These are phyloP conservation scores for Scaptomyza caliginosa DNA, from an alignment of 2,888 invertebrate species.

Conservation along the genomic window DNA sequence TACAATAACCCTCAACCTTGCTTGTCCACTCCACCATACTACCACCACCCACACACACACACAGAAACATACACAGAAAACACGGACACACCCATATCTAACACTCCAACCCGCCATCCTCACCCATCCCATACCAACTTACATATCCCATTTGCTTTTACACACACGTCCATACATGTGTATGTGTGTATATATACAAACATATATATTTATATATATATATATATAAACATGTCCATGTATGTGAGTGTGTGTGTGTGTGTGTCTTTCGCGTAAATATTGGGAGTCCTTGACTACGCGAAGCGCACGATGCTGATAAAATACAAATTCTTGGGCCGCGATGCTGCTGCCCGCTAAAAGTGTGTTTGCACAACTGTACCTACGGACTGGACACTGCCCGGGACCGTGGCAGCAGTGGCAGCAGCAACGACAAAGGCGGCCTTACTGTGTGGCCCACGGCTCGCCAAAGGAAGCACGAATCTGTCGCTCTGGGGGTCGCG, in stretches of 20 bases:
- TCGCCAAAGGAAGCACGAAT: slow-evolving; percentile 61
- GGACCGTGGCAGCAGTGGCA: slow-evolving; percentile 45
- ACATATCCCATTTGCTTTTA: slow-evolving; percentile 78
- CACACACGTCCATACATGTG: slow-evolving; percentile 51
- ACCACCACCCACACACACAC: slow-evolving; percentile 21
- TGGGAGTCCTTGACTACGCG: slow-evolving; percentile 80
- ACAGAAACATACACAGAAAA: slow-evolving; percentile 20
- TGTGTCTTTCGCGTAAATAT: slow-evolving; percentile 78
- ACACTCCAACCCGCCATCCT: slow-evolving; percentile 47
- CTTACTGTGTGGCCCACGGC: slow-evolving; percentile 65
- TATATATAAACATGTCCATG: slow-evolving; percentile 7
- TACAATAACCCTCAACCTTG: slow-evolving; percentile 69
- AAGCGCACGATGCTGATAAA: slow-evolving; percentile 79
- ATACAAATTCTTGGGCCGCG: slow-evolving; percentile 79
- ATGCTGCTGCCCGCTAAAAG: slow-evolving; percentile 77
- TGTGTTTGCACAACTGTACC: slow-evolving; percentile 80
- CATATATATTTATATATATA: slow-evolving; percentile 15
- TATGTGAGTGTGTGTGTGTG: slow-evolving; percentile 29
- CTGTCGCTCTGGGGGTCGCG: slow-evolving; percentile 48
- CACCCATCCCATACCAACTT: slow-evolving; percentile 18
- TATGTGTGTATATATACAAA: slow-evolving; percentile 15
- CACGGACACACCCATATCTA: slow-evolving; percentile 59
- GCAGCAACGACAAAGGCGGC: slow-evolving; percentile 50
- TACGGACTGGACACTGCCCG: slow-evolving; percentile 69
- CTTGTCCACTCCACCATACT: slow-evolving; percentile 37